Evolutionary conservation across 2,797 vertebrate species (phyloP).

Genomic region (Crypturellus tataupa): DNA sequence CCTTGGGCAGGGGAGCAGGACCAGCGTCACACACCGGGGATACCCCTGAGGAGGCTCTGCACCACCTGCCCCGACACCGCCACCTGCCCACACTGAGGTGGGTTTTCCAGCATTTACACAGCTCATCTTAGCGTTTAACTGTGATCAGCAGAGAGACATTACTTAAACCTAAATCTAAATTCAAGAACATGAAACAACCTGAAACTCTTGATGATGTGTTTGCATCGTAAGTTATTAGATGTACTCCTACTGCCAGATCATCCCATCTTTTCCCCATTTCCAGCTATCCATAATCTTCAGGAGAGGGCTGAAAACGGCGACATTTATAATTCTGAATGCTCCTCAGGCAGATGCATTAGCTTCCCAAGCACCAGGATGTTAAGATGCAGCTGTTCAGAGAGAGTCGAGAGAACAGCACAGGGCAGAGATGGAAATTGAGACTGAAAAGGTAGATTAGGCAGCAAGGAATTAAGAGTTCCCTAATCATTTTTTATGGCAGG

Average conservation of each 20-base stretch:
- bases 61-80: rapidly evolving
- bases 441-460: not conserved
- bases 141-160: not conserved
- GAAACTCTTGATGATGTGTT: not conserved
- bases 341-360: not conserved
- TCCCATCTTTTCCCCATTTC: not conserved
- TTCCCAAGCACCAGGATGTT: not conserved
- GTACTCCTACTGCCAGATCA: not conserved
- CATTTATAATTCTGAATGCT: not conserved
- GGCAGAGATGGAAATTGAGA: not conserved
- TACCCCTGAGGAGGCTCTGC: not conserved
- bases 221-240: not conserved
- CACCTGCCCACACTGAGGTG: not conserved
- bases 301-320: not conserved
- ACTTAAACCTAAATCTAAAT: not conserved
- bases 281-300: not conserved
- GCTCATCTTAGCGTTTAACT: not conserved
- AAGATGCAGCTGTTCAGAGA: constrained; percentile 26
- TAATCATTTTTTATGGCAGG: constrained; percentile 37
- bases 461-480: constrained; percentile 23
- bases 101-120: not conserved
- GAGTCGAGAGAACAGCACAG: not conserved
- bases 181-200: not conserved
- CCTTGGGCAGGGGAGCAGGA: not conserved
- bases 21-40: not conserved